Conservation (phyloP, 1,140 invertebrate genomes). For the Hypothenemus hampei region DNA sequence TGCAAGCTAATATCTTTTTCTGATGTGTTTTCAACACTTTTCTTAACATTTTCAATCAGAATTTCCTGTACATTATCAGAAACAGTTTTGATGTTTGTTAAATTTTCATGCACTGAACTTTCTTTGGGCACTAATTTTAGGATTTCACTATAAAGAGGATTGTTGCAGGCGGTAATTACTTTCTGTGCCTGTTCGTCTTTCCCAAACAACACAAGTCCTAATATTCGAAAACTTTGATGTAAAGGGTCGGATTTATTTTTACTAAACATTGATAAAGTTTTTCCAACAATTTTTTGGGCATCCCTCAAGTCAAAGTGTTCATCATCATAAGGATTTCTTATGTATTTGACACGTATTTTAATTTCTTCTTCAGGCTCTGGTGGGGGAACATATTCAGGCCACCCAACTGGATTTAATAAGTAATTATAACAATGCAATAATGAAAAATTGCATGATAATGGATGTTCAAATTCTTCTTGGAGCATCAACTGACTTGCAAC, state of each 20-base stretch:
- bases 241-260: conserved; percentile 51
- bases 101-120: conserved; percentile 36
- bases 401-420: conserved; percentile 55
- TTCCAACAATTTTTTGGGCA: conserved; percentile 64
- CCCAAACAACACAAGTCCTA: conserved; percentile 63
- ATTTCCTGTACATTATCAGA: conserved; percentile 42
- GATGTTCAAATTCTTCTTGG: conserved; percentile 80
- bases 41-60: conserved; percentile 51
- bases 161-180: conserved; percentile 39
- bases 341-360: conserved; percentile 70
- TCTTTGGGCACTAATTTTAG: conserved; percentile 46
- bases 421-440: conserved; percentile 73
- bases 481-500: conserved; percentile 77
- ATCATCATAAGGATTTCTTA: conserved; percentile 79
- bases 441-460: conserved; percentile 63
- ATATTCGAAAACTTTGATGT: conserved; percentile 59
- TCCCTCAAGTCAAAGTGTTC: conserved; percentile 81
- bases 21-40: conserved; percentile 46
- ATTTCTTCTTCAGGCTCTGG: conserved; percentile 59
- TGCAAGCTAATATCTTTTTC: conserved; percentile 55
- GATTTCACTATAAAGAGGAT: conserved; percentile 46
- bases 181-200: conserved; percentile 59
- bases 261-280: conserved; percentile 66
- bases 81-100: conserved; percentile 33
- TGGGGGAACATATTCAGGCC: conserved; percentile 47